Conservation (phyloP, 2,888 invertebrate genomes). For the Alentia gelatinosa region DNA sequence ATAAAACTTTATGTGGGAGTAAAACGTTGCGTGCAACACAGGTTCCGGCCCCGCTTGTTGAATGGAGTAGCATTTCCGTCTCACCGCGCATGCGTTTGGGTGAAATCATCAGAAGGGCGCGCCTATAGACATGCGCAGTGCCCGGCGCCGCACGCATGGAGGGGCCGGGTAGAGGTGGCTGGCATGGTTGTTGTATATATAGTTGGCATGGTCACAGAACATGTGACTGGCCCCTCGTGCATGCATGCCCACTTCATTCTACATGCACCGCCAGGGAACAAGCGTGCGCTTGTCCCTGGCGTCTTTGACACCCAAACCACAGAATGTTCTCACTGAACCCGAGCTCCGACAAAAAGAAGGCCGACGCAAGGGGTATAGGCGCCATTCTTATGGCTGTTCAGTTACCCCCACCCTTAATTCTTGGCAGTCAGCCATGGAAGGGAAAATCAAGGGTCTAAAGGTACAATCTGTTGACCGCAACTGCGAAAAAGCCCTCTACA, state of each 20-base stretch:
- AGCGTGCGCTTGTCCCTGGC: neutral
- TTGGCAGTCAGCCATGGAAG: neutral
- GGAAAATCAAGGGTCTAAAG: neutral
- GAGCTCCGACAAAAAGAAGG: neutral
- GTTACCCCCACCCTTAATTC: neutral
- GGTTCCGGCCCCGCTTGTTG: neutral
- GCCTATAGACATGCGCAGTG: neutral
- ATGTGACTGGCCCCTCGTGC: constrained; percentile 21
- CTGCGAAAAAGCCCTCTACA: neutral
- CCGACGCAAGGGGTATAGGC: neutral
- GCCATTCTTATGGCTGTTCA: neutral
- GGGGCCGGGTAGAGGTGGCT: neutral
- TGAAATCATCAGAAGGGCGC: neutral
- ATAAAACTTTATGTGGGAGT: constrained; percentile 26
- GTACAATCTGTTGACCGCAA: neutral
- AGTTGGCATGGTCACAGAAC: neutral
- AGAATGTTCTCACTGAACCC: constrained; percentile 1
- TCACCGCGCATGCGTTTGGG: neutral
- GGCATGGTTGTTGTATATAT: neutral
- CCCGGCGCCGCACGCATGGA: neutral
- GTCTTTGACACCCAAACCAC: neutral
- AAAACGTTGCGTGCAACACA: neutral
- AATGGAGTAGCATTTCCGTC: constrained; percentile 36
- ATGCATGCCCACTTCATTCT: neutral
- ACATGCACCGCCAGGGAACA: neutral